Percentiles rank a stretch among this genome's conserved stretches.
Evolutionary conservation across 2,888 invertebrate species (phyloP).

Genomic region (Oxytorus armatus): DNA sequence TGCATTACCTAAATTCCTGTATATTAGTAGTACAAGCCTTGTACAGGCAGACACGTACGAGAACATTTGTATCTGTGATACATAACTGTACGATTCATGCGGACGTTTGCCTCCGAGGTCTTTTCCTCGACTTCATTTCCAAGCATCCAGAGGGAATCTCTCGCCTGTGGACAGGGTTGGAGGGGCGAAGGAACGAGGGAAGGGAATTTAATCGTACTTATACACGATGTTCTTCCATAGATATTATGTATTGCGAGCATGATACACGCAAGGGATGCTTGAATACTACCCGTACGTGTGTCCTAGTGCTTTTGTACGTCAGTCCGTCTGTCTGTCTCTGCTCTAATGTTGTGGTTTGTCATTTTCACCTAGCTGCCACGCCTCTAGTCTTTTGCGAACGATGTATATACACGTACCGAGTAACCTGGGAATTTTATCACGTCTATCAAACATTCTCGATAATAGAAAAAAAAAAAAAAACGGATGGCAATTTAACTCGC

Average conservation of each 20-base stretch:
- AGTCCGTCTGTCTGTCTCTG: slow-evolving; percentile 25
- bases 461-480: too few relatives aligned
- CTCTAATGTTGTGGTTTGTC: background rate
- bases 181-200: too few relatives aligned
- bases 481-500: too few relatives aligned
- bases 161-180: too few relatives aligned
- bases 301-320: background rate
- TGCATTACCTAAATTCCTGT: too few relatives aligned
- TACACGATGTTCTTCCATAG: too few relatives aligned
- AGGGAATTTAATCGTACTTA: slow-evolving; percentile 73
- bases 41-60: too few relatives aligned
- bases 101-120: background rate
- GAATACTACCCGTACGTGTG: background rate
- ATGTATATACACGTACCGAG: background rate
- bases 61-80: too few relatives aligned
- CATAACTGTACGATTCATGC: too few relatives aligned
- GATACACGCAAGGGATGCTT: slow-evolving; percentile 16
- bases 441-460: background rate
- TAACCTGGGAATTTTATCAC: slow-evolving; percentile 27
- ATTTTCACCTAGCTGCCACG: slow-evolving; percentile 48
- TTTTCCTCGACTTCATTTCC: slow-evolving; percentile 19
- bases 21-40: too few relatives aligned
- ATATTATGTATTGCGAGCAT: background rate
- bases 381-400: slow-evolving; percentile 38
- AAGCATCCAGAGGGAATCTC: slow-evolving; percentile 55